These are phyloP conservation scores for Oikopleura dioica DNA, from an alignment of 23 tunicate genomes.

Conservation along the genomic window DNA sequence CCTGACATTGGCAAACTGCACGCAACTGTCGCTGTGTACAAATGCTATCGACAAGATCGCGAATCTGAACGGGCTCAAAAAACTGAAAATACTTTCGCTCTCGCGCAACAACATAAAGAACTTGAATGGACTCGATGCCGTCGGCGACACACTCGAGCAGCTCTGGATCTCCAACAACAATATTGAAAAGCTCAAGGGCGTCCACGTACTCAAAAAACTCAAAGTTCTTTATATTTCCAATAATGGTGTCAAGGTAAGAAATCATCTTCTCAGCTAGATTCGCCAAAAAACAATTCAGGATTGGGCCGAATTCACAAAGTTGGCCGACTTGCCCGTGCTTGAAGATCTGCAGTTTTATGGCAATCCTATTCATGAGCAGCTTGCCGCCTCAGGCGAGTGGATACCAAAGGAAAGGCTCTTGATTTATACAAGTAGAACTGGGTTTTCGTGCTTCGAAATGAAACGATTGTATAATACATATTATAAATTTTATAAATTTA, in stretches of 20 bases:
- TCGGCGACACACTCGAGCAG: neutral
- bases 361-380: conserved; percentile 63
- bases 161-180: neutral
- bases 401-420: no score
- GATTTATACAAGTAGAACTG: no score
- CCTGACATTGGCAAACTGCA: neutral
- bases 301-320: conserved; percentile 43
- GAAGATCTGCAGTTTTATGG: conserved; percentile 63
- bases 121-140: neutral
- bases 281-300: conserved; percentile 19
- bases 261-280: neutral
- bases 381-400: conserved; percentile 31
- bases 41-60: neutral
- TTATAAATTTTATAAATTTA: no score
- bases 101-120: neutral
- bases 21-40: neutral
- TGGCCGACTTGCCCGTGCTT: conserved; percentile 30
- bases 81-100: neutral
- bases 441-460: no score
- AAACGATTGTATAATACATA: no score
- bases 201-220: neutral
- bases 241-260: neutral
- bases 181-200: neutral
- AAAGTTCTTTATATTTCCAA: neutral
- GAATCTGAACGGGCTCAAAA: neutral